phyloP scores from a whole-genome alignment of 2,797 vertebrate species.

The Pogonophryne albipinna region DNA sequence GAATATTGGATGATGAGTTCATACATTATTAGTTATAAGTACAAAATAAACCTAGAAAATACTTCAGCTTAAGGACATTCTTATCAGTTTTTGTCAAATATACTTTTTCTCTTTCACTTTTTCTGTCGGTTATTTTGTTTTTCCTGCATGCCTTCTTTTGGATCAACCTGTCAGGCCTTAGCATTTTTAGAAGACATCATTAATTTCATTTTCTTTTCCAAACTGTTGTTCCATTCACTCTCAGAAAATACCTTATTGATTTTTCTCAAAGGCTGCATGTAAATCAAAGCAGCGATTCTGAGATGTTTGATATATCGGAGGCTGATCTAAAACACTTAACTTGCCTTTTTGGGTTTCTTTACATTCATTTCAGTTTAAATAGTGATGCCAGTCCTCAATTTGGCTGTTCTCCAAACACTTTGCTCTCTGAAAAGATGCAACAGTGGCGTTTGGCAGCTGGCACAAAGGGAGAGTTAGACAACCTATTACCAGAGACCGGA shows the following conservation, averaged over 20 bases:
- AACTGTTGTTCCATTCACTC: neutral
- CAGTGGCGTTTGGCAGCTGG: slow-evolving; percentile 58
- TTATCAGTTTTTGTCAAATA: too few species aligned
- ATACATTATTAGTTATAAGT: neutral
- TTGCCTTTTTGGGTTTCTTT: slow-evolving; percentile 16
- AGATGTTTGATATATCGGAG: slow-evolving; percentile 4
- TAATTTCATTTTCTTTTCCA: neutral
- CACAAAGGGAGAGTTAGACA: slow-evolving; percentile 43
- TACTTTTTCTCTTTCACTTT: too few species aligned
- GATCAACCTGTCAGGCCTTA: too few species aligned
- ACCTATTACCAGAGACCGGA: slow-evolving; percentile 46
- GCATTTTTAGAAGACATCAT: neutral
- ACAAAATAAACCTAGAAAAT: neutral
- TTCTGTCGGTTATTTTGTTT: neutral
- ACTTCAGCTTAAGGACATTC: too few species aligned
- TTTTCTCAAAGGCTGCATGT: neutral
- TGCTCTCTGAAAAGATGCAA: slow-evolving; percentile 65
- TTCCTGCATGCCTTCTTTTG: neutral
- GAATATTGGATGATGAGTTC: neutral
- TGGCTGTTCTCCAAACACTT: slow-evolving; percentile 57
- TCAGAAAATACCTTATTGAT: neutral
- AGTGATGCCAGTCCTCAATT: slow-evolving; percentile 24
- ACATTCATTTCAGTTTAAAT: slow-evolving; percentile 30
- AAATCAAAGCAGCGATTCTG: neutral
- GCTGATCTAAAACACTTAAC: neutral